phyloP scores from a whole-genome alignment of 1,140 invertebrate genomes.

The Bombus huntii region DNA sequence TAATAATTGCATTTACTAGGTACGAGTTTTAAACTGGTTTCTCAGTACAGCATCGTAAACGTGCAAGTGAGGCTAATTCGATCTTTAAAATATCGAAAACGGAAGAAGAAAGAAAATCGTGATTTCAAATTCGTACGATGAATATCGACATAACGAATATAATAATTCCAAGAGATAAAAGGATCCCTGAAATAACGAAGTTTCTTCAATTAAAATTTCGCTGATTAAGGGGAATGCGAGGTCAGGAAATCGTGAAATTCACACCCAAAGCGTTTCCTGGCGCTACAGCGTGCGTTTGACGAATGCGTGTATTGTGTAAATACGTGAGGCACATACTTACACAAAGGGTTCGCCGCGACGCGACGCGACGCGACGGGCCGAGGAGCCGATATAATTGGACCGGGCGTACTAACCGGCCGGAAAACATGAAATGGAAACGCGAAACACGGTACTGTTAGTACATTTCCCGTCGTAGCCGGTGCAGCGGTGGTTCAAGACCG shows the following conservation, averaged over 20 bases:
- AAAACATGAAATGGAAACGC: conserved; percentile 61
- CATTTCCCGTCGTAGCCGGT: not conserved
- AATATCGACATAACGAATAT: too few species aligned
- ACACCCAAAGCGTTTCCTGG: not conserved
- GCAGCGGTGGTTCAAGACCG: not conserved
- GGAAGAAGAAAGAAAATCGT: not conserved
- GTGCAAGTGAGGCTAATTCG: not conserved
- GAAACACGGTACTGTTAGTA: conserved; percentile 66
- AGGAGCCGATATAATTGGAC: conserved; percentile 75
- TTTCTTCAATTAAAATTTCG: not conserved
- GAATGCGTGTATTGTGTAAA: not conserved
- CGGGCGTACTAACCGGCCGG: conserved; percentile 73
- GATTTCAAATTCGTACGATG: accelerated
- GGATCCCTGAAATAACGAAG: not conserved
- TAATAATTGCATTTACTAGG: not conserved
- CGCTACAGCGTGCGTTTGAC: not conserved
- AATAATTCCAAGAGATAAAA: not conserved
- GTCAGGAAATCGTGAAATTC: conserved; percentile 21
- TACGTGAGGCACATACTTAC: not conserved
- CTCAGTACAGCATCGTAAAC: not conserved
- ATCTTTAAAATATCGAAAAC: not conserved
- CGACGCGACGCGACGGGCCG: conserved; percentile 27
- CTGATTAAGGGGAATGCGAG: not conserved
- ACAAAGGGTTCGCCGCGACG: conserved; percentile 56
- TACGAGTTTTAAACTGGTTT: not conserved